A percentile compares a stretch with the other conserved stretches of the same genome.
phyloP scores from a whole-genome alignment of 2,113 vertebrate genomes.

The Alaudala cheleensis region DNA sequence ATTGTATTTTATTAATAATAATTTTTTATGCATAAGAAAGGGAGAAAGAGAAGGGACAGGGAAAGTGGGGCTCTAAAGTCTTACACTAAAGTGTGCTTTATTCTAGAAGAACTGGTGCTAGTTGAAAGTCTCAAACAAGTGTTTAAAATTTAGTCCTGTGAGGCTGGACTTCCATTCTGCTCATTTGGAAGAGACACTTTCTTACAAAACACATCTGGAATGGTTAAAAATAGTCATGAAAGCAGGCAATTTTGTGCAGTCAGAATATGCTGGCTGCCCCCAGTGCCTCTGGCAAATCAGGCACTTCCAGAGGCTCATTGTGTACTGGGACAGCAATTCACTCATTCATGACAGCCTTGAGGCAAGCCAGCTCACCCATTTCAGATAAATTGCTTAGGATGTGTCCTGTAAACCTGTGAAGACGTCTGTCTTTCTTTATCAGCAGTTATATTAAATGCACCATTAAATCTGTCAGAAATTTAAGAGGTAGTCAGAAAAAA shows the following conservation, averaged over 20 bases:
- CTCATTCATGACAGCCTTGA: background rate
- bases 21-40: background rate
- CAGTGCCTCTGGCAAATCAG: background rate
- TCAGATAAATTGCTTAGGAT: background rate
- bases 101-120: background rate
- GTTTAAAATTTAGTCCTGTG: background rate
- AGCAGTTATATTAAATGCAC: background rate
- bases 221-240: background rate
- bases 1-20: background rate
- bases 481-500: background rate
- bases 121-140: background rate
- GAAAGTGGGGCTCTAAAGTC: background rate
- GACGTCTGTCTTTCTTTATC: background rate
- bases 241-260: background rate
- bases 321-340: background rate
- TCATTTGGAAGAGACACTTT: background rate
- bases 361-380: background rate
- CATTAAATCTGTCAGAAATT: background rate
- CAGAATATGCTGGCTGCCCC: background rate
- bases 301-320: background rate
- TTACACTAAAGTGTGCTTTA: background rate
- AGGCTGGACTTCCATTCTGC: background rate
- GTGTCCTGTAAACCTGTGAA: background rate
- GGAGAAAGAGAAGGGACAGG: accelerated
- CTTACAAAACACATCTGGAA: background rate